A percentile compares a stretch with the other conserved stretches of the same genome.
These are phyloP conservation scores for Vanessa tameamea DNA, from an alignment of 1,140 invertebrate genomes.

Conservation along the genomic window DNA sequence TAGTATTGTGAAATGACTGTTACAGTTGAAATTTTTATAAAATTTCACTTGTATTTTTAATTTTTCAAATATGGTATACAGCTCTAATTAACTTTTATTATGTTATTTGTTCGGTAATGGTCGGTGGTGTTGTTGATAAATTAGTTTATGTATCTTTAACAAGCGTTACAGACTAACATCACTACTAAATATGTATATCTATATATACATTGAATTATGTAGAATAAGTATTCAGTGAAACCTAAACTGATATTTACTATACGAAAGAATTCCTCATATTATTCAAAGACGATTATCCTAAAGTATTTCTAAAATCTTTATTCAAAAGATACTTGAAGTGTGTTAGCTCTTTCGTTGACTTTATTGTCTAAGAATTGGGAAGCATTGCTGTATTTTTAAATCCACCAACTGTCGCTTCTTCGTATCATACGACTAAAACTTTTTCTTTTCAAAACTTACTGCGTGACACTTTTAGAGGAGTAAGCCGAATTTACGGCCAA, in stretches of 20 bases:
- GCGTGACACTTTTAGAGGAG: constrained; percentile 60
- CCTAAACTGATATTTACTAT: too few species aligned
- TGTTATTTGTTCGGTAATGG: too few species aligned
- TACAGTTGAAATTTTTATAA: too few species aligned
- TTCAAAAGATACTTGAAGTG: not conserved
- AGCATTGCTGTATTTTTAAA: constrained; percentile 20
- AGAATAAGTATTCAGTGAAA: too few species aligned
- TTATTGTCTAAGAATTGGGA: not conserved
- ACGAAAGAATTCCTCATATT: not conserved
- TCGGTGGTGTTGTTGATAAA: too few species aligned
- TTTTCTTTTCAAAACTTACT: constrained; percentile 60
- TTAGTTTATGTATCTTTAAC: too few species aligned
- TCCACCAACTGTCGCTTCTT: constrained; percentile 43
- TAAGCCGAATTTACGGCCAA: constrained; percentile 65
- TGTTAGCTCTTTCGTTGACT: not conserved
- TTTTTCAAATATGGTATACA: too few species aligned
- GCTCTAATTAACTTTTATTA: too few species aligned
- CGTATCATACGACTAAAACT: constrained; percentile 54
- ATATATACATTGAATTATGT: too few species aligned
- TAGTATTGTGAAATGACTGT: not conserved
- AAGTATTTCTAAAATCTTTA: not conserved
- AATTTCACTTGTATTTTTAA: too few species aligned
- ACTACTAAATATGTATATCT: too few species aligned
- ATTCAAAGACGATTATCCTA: not conserved
- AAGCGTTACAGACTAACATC: too few species aligned